A percentile compares a stretch with the other conserved stretches of the same genome.
These are phyloP conservation scores for Callosobruchus maculatus DNA, from an alignment of 2,888 invertebrate species.

Conservation along the genomic window DNA sequence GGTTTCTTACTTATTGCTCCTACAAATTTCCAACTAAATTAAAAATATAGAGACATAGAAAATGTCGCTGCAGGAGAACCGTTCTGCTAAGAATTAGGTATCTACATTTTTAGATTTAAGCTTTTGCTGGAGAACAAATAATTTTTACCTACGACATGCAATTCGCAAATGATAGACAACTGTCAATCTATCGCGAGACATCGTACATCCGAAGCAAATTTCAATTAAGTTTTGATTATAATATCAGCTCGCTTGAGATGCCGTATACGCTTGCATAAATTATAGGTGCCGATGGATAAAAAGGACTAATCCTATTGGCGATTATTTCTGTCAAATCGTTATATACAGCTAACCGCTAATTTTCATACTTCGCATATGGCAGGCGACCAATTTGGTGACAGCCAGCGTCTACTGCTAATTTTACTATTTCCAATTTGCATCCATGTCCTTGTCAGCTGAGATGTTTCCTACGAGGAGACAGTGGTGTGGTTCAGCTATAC, in stretches of 20 bases:
- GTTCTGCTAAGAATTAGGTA: too few species aligned
- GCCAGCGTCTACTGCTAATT: background rate
- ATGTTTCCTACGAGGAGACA: background rate
- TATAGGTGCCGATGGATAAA: background rate
- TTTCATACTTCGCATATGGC: background rate
- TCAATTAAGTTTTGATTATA: background rate
- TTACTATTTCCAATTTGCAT: background rate
- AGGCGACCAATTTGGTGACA: background rate
- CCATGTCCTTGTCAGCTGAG: background rate
- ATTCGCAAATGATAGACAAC: too few species aligned
- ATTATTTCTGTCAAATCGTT: background rate
- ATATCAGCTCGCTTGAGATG: background rate
- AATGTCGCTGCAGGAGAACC: too few species aligned
- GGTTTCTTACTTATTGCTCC: too few species aligned
- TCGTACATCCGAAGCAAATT: background rate
- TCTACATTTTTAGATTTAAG: too few species aligned
- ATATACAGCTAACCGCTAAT: background rate
- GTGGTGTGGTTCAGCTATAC: background rate
- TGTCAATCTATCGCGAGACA: background rate
- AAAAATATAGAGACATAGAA: too few species aligned
- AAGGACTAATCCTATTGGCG: background rate
- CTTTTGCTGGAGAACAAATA: too few species aligned
- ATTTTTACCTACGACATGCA: too few species aligned
- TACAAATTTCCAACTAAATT: too few species aligned
- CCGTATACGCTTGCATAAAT: background rate